Conservation (phyloP, 1,140 invertebrate genomes). For the Zaprionus nigranus region DNA sequence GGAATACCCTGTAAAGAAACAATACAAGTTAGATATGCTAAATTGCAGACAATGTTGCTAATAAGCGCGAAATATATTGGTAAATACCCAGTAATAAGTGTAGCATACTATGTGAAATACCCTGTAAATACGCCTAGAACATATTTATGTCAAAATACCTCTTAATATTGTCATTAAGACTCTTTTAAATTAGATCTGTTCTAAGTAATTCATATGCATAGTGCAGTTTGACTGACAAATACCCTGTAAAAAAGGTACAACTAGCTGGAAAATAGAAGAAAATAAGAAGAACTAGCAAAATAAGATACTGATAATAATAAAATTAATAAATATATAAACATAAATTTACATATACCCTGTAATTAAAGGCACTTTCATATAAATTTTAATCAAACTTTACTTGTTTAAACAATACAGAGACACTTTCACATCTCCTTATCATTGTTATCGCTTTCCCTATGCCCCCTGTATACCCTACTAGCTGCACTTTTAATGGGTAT, state of each 20-base stretch:
- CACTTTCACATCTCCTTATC: too few relatives aligned
- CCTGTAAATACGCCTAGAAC: background rate
- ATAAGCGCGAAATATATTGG: background rate
- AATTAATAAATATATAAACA: too few relatives aligned
- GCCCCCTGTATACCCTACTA: background rate
- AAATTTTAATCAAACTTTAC: too few relatives aligned
- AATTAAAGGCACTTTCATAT: too few relatives aligned
- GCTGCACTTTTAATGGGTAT: background rate
- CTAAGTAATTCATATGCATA: too few relatives aligned
- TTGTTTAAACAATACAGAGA: too few relatives aligned
- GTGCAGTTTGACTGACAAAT: background rate
- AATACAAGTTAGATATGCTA: background rate
- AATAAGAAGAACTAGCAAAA: too few relatives aligned
- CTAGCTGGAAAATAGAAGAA: too few relatives aligned
- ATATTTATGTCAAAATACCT: too few relatives aligned
- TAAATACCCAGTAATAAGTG: background rate
- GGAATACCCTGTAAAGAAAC: background rate
- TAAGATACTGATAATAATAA: background rate
- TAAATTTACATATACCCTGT: background rate
- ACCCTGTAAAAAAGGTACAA: background rate
- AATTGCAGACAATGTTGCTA: background rate
- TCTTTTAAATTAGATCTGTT: too few relatives aligned
- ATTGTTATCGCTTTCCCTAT: too few relatives aligned
- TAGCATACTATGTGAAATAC: background rate
- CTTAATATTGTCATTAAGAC: too few relatives aligned